Evolutionary conservation across 2,797 vertebrate genomes (phyloP), one percentile per base, ranked within the genome.

Genomic region (Cyprinodon diabolis): DNA sequence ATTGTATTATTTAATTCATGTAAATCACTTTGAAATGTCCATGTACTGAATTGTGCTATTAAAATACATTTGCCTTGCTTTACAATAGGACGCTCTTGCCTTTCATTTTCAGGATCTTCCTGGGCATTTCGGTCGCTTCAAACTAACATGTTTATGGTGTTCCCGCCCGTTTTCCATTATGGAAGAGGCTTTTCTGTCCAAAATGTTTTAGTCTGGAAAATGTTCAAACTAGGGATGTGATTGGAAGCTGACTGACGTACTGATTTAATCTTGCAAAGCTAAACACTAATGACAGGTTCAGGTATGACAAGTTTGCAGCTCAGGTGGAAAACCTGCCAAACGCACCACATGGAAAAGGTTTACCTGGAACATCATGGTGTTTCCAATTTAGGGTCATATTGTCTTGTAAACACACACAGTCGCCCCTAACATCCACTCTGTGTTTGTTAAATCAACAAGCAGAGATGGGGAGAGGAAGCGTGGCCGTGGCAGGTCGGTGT

Each of bases 361-460:
- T 77, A 21, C 57, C n/a, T 14, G 8, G 19, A 84, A 69, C 72
- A 37, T 49, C 51, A 63, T 11, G 30, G 1, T 13, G 19, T 68
- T 14, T 23, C 40, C 76, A 68, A 69, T 65, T n/a, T 9, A 72
- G 30, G 17, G 67, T 80, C n/a, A 15, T 70, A 30, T 76, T 71
- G 68, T 76, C 49, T 37, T 14, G 68, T 17, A 25, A 3, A 23
- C 23, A 19, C 43, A 48, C 55, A 58, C 19, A 19, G 23, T 71
- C 54, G 54, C 7, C 55, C 17, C 37, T n/a, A 0, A 19, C 66
- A 12, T 72, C 40, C 56, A 66, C 57, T 30, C 21, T 17, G 8
- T 77, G 71, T 81, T 83, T 80, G 75, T 81, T 75, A 69, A 71
- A 79, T 76, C 6, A 12, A 69, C 58, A 68, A 75, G 37, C 67